Evolutionary conservation across 1,140 invertebrate genomes (phyloP).

Genomic region (Drosophila sproati): DNA sequence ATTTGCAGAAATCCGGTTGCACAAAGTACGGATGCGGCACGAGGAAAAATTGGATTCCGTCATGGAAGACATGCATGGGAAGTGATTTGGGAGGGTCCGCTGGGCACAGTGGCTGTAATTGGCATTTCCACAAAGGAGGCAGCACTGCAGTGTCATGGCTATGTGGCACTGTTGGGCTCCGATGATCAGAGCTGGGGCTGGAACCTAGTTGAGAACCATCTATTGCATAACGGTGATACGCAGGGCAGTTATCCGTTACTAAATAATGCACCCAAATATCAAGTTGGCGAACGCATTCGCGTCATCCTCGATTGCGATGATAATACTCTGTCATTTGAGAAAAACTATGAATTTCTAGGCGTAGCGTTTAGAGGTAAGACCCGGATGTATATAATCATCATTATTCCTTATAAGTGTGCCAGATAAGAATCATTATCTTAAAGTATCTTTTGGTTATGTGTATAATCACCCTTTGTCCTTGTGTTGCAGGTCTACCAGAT

Average conservation of each 20-base stretch:
- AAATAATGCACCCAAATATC: slow-evolving; percentile 99
- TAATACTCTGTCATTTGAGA: slow-evolving; percentile 98
- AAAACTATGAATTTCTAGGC: slow-evolving; percentile 99
- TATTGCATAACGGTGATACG: slow-evolving; percentile 98
- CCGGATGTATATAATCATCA: neutral
- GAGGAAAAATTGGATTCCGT: slow-evolving; percentile 97
- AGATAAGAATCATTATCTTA: slow-evolving; percentile 96
- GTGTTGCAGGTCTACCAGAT: slow-evolving; percentile 93
- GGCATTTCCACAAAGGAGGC: slow-evolving; percentile 98
- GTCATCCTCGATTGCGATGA: slow-evolving; percentile 99
- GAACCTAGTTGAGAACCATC: slow-evolving; percentile 99
- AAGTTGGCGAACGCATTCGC: slow-evolving; percentile 98
- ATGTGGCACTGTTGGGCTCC: slow-evolving; percentile 96
- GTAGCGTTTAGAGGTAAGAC: slow-evolving; percentile 96
- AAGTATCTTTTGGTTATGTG: slow-evolving; percentile 98
- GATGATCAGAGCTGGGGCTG: slow-evolving; percentile 99
- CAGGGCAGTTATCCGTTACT: slow-evolving; percentile 97
- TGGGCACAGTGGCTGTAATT: slow-evolving; percentile 97
- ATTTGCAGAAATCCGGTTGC: slow-evolving; percentile 94
- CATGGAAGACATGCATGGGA: slow-evolving; percentile 98
- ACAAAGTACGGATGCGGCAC: slow-evolving; percentile 98
- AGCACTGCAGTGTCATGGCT: slow-evolving; percentile 95
- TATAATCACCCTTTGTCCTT: neutral
- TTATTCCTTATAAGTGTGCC: slow-evolving; percentile 89
- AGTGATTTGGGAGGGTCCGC: slow-evolving; percentile 99